A percentile compares a stretch with the other conserved stretches of the same genome.
phyloP scores from a whole-genome alignment of 2,113 vertebrate species.

The Calidris pugnax region DNA sequence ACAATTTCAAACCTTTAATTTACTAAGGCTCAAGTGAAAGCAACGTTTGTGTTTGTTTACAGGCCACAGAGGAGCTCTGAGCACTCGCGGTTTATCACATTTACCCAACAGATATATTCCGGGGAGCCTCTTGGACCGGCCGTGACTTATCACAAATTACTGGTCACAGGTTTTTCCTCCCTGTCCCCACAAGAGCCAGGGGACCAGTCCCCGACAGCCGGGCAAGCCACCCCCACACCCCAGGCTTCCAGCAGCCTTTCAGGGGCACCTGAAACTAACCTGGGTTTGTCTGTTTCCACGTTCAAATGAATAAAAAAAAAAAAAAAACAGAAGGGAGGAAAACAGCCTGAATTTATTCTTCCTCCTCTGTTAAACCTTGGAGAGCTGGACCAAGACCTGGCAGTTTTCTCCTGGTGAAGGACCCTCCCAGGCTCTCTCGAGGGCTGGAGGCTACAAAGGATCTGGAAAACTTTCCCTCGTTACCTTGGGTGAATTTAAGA shows the following conservation, averaged over 20 bases:
- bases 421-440: background rate
- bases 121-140: background rate
- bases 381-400: background rate
- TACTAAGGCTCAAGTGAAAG: background rate
- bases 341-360: background rate
- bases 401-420: background rate
- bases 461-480: background rate
- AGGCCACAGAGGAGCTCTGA: background rate
- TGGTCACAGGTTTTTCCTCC: background rate
- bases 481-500: background rate
- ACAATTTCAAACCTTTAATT: background rate
- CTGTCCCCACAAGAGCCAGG: background rate
- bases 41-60: background rate
- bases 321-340: background rate
- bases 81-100: background rate
- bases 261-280: fast-evolving
- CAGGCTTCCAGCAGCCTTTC: background rate
- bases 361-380: background rate
- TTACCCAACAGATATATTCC: background rate
- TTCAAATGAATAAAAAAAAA: background rate
- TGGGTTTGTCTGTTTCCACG: background rate
- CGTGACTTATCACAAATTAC: background rate
- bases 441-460: background rate
- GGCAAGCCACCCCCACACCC: background rate
- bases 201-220: fast-evolving